Evolutionary conservation across 1,140 invertebrate genomes (phyloP).

Genomic region (Colletes gigas): DNA sequence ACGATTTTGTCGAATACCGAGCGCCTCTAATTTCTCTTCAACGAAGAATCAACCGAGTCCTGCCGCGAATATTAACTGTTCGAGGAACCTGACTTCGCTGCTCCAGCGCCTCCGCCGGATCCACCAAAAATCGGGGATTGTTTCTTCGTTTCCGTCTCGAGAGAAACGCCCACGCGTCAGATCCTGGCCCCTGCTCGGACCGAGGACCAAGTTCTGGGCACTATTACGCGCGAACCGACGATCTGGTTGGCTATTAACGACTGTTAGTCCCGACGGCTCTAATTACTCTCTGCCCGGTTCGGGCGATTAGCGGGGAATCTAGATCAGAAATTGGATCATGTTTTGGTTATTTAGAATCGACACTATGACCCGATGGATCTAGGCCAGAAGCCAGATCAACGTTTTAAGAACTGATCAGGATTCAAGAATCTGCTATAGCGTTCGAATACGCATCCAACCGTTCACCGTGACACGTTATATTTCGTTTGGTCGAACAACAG

Average conservation of each 20-base stretch:
- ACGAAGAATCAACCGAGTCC: conserved; percentile 6
- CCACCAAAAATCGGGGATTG: conserved; percentile 12
- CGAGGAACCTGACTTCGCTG: conserved; percentile 1
- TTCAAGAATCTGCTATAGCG: background rate
- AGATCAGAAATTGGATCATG: background rate
- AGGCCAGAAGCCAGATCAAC: too few species aligned
- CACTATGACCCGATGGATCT: too few species aligned
- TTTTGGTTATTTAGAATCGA: background rate
- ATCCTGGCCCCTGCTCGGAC: background rate
- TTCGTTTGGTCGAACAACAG: too few species aligned
- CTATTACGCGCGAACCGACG: background rate
- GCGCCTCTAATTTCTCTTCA: conserved; percentile 44
- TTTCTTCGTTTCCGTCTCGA: background rate
- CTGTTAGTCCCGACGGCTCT: conserved; percentile 8
- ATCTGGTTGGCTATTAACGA: conserved; percentile 20
- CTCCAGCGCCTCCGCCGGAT: background rate
- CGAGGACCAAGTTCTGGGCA: background rate
- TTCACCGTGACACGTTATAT: too few species aligned
- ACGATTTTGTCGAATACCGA: conserved; percentile 43
- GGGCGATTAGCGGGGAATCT: background rate
- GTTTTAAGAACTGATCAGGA: background rate
- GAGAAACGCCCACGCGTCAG: conserved; percentile 40
- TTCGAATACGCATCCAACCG: too few species aligned
- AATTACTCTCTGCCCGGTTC: background rate
- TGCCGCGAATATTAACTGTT: conserved; percentile 28